Evolutionary conservation across 2,888 invertebrate genomes (phyloP), one percentile per base, ranked within the genome.

Genomic region (Smittia aterrima): DNA sequence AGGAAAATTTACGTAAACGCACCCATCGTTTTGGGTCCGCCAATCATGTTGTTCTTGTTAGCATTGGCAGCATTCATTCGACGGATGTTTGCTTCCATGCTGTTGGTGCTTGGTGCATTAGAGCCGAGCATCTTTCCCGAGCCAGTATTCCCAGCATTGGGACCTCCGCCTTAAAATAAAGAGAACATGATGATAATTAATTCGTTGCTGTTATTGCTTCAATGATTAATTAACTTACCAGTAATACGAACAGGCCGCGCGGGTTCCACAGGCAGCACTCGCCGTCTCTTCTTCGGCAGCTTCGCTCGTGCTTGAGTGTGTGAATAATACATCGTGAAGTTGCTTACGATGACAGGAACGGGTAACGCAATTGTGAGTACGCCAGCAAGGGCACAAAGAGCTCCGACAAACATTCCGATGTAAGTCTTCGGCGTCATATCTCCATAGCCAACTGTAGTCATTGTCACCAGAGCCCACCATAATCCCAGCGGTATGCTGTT

Each of bases 391-490:
- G 99, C 98, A 85, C 98, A 99, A 67, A 99, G 87, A 16, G 97
- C 96, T 78, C 98, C 98, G 77, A 98, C 97, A 82, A 98, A 96
- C 98, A 98, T 98, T 77, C 98, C 98, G 77, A 96, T 92, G 83
- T 98, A 98, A 58, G 98, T 98, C 84, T 97, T 97, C 76, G 98
- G 97, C 78, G 93, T 96, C 96, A 98, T 98, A 84, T 98, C 97
- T 75, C 98, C 98, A 83, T 98, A 98, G 62, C 98, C 98, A 75
- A 98, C 97, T 0, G 96, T 96, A 78, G 98, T 98, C 98, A 98
- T 98, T 78, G 98, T 98, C 78, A 98, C 97, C 84, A 98, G 88
- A 64, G 98, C 98, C 98, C 98, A 98, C 98, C 98, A 98, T 77
- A 98, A 85, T 64, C 98, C 98, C 79, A 96, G 86, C 64, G 98